Base-by-base conservation (phyloP, 2,888 invertebrate species). In the Mycalesis mineus region DNA sequence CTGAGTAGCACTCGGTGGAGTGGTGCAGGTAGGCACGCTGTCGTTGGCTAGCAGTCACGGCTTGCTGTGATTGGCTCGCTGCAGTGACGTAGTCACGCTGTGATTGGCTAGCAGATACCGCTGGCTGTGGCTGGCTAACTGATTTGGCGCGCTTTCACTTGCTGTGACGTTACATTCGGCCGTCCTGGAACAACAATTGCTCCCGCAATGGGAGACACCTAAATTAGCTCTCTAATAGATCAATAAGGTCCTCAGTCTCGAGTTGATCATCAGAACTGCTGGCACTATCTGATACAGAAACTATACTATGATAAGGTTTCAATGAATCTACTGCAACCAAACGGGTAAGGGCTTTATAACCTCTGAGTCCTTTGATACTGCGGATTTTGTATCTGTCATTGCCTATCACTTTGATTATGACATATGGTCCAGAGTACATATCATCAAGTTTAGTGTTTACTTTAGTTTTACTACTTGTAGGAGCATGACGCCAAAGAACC, bases 201-300 rank as follows among this genome's bases (percentile, higher is more conserved):
- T 15, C 40, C 40, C 40, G 40, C 40, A n/a, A n/a, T n/a, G n/a
- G 40, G 40, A 40, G 15, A 15, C 14, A 15, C 57, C 57, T 59
- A 64, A 53, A 58, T 62, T 64, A 65, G 45, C 65, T 67, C 37
- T 65, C 66, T 36, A 65, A 36, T 22, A 67, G n/a, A n/a, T n/a
- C n/a, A n/a, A n/a, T n/a, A n/a, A n/a, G n/a, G n/a, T n/a, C n/a
- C n/a, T n/a, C n/a, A 7, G 65, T 68, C 5, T 67, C 67, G 13
- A 69, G 50, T 29, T 68, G 62, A 0, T 67, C 67, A 52, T 70
- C 69, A 15, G 49, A 42, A 14, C 65, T 55, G 22, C 69, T 69
- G 29, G 59, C 50, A 42, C 47, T 55, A 11, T 56, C 50, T 28
- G 50, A 42, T 39, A 45, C 7, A 9, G 40, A 2, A 40, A 15